Conservation (phyloP, 1,140 invertebrate genomes). For the Zaprionus lachaisei region DNA sequence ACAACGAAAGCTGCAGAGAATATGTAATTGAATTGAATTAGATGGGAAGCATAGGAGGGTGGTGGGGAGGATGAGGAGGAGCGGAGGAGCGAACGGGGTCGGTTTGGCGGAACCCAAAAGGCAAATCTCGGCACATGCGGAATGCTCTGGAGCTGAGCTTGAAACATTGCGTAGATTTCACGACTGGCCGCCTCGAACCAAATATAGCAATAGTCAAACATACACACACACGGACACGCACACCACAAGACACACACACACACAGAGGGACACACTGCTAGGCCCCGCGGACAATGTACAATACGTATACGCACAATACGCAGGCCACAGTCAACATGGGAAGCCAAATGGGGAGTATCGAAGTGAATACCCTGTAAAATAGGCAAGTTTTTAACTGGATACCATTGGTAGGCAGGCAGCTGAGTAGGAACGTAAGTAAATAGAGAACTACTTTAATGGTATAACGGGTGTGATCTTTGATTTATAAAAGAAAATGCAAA, state of each 20-base stretch:
- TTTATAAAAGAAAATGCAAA: too few species aligned
- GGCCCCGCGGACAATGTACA: conserved; percentile 73
- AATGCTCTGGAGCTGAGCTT: conserved; percentile 38
- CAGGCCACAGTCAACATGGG: conserved; percentile 54
- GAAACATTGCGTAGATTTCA: conserved; percentile 64
- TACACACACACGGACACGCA: not conserved
- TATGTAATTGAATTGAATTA: conserved; percentile 75
- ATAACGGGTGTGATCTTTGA: too few species aligned
- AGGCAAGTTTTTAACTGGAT: not conserved
- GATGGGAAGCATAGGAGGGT: conserved; percentile 36
- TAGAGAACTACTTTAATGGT: not conserved
- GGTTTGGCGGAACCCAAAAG: conserved; percentile 37
- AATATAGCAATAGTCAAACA: conserved; percentile 40
- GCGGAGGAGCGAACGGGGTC: not conserved
- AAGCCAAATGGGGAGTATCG: conserved; percentile 46
- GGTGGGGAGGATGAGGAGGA: conserved; percentile 3
- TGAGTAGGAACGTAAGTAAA: not conserved
- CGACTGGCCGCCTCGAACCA: conserved; percentile 36
- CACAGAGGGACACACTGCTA: conserved; percentile 16
- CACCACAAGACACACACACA: not conserved
- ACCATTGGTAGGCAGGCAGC: not conserved
- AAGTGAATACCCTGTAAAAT: conserved; percentile 9
- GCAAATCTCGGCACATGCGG: conserved; percentile 68
- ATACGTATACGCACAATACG: conserved; percentile 71
- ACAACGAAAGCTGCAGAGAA: conserved; percentile 18